Percentiles rank a stretch among this genome's conserved stretches.
phyloP scores from a whole-genome alignment of 2,888 invertebrate species.

The Tryphoninae sp. region DNA sequence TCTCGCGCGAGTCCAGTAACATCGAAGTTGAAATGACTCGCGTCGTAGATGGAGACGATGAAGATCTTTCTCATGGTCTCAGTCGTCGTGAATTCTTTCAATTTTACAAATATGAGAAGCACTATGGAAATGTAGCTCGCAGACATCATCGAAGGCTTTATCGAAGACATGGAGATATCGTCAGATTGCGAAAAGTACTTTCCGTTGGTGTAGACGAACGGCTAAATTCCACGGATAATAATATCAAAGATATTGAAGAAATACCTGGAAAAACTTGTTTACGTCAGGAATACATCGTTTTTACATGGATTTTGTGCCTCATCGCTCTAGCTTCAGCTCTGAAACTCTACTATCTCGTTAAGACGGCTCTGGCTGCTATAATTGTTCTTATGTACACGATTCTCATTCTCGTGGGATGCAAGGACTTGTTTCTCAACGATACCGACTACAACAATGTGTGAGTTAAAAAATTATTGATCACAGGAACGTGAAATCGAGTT shows the following conservation, averaged over 20 bases:
- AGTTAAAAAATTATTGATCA: slow-evolving; percentile 70
- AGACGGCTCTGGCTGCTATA: slow-evolving; percentile 89
- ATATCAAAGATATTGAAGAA: not conserved
- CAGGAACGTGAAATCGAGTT: no score
- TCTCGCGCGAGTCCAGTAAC: slow-evolving; percentile 57
- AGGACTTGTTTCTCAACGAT: slow-evolving; percentile 81
- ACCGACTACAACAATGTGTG: slow-evolving; percentile 76
- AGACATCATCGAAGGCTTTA: slow-evolving; percentile 61
- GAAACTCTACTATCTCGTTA: slow-evolving; percentile 93
- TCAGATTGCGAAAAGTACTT: slow-evolving; percentile 58
- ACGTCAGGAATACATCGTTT: slow-evolving; percentile 94
- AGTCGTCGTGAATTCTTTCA: slow-evolving; percentile 71
- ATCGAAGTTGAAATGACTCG: slow-evolving; percentile 67
- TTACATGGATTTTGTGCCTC: slow-evolving; percentile 96
- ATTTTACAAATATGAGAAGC: slow-evolving; percentile 71
- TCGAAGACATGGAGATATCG: slow-evolving; percentile 52
- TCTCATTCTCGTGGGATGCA: slow-evolving; percentile 86
- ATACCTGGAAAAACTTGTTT: slow-evolving; percentile 82
- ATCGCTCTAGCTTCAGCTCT: slow-evolving; percentile 95
- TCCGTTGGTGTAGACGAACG: slow-evolving; percentile 44
- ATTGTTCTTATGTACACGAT: slow-evolving; percentile 89
- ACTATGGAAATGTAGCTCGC: slow-evolving; percentile 56
- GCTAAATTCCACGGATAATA: slow-evolving; percentile 35
- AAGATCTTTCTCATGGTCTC: slow-evolving; percentile 51
- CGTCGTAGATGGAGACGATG: slow-evolving; percentile 58